Evolutionary conservation across 2,113 vertebrate genomes (phyloP).

Genomic region (Chaenocephalus aceratus): DNA sequence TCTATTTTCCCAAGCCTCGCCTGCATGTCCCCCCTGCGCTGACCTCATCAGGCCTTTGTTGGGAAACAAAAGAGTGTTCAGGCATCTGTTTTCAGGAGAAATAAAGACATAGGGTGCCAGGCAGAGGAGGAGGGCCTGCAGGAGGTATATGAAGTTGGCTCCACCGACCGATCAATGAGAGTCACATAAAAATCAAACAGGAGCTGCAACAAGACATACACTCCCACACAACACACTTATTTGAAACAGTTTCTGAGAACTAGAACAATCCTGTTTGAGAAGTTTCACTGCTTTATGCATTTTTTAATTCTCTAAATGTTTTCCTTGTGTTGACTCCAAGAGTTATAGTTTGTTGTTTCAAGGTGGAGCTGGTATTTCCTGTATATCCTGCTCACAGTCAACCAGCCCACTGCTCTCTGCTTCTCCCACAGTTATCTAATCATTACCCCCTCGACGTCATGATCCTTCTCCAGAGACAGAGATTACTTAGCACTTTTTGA

Average conservation of each 20-base stretch:
- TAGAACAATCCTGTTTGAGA: neutral
- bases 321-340: slow-evolving; percentile 36
- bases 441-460: slow-evolving; percentile 1
- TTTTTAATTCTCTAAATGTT: slow-evolving; percentile 24
- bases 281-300: neutral
- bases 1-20: slow-evolving; percentile 50
- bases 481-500: neutral
- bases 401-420: slow-evolving; percentile 23
- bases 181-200: slow-evolving; percentile 7
- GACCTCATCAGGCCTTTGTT: slow-evolving; percentile 82
- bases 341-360: slow-evolving; percentile 63
- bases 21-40: slow-evolving; percentile 62
- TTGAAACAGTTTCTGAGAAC: neutral
- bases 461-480: neutral
- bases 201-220: slow-evolving; percentile 5
- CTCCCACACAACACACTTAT: neutral
- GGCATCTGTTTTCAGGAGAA: slow-evolving; percentile 82
- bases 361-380: slow-evolving; percentile 83
- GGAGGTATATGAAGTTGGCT: slow-evolving; percentile 38
- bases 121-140: slow-evolving; percentile 40
- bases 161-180: slow-evolving; percentile 30
- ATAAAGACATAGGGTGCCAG: slow-evolving; percentile 67
- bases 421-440: slow-evolving; percentile 34
- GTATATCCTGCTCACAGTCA: slow-evolving; percentile 77
- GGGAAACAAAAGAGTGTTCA: slow-evolving; percentile 80